These are phyloP conservation scores for Diorhabda sublineata DNA, from an alignment of 1,140 invertebrate genomes.

Conservation along the genomic window DNA sequence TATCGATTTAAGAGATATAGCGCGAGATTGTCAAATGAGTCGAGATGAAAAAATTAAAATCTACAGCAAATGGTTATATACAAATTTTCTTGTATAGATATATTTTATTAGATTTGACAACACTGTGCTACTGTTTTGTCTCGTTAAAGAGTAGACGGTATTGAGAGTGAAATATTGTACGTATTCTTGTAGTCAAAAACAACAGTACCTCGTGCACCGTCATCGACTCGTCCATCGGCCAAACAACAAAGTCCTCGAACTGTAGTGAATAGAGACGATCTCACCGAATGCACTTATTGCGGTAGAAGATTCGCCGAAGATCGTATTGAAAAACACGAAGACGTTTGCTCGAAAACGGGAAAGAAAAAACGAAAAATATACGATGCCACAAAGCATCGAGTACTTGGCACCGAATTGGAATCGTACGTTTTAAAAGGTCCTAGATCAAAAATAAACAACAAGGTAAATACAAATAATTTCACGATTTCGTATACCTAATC, in stretches of 20 bases:
- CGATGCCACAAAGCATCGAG: slow-evolving; percentile 78
- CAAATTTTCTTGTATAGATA: no score
- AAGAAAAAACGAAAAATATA: slow-evolving; percentile 81
- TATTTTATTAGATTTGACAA: no score
- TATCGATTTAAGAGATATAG: no score
- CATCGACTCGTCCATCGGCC: slow-evolving; percentile 32
- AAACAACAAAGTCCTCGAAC: slow-evolving; percentile 38
- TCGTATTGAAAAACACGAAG: slow-evolving; percentile 72
- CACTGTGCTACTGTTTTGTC: no score
- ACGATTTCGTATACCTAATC: no score
- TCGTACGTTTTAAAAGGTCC: slow-evolving; percentile 52
- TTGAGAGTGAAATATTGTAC: no score
- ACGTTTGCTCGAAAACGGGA: slow-evolving; percentile 72
- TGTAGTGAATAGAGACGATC: slow-evolving; percentile 41
- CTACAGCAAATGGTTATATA: no score
- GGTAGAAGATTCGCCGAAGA: slow-evolving; percentile 72
- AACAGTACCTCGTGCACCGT: slow-evolving; percentile 16
- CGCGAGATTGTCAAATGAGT: no score
- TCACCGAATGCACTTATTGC: slow-evolving; percentile 61
- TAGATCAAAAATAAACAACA: slow-evolving; percentile 20
- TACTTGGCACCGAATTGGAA: slow-evolving; percentile 84
- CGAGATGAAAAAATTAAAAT: no score
- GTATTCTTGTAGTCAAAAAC: no score
- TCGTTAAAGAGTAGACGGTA: no score
- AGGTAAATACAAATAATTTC: no score